Conservation (phyloP, 2,113 vertebrate species). For the Crocuta crocuta region DNA sequence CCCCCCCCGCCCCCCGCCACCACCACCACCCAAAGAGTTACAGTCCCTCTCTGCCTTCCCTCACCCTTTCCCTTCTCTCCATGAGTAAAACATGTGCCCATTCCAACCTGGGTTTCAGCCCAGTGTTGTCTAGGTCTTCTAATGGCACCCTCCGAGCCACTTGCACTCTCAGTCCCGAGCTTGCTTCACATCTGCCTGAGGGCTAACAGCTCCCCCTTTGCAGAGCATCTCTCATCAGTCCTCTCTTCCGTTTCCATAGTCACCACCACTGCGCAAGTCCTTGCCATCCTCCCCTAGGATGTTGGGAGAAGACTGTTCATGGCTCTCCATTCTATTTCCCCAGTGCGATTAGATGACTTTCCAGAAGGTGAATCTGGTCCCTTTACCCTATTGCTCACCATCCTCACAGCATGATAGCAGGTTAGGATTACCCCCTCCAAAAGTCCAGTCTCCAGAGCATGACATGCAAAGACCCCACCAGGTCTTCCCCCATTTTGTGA, state of each 20-base stretch:
- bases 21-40: no score
- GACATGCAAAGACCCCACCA: background rate
- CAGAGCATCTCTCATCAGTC: background rate
- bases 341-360: background rate
- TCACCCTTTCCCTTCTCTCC: background rate
- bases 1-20: no score
- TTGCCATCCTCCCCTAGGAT: background rate
- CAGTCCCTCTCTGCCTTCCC: background rate
- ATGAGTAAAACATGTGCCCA: background rate
- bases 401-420: background rate
- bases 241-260: background rate
- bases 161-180: no score
- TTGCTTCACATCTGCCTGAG: background rate
- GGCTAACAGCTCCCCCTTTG: background rate
- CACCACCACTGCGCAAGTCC: background rate
- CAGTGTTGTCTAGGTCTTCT: background rate
- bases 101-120: background rate
- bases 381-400: background rate
- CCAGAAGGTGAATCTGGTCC: background rate
- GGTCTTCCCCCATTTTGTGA: accelerated
- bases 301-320: background rate
- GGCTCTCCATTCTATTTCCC: background rate
- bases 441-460: background rate
- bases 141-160: background rate
- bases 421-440: background rate